These are phyloP conservation scores for Drosophila pandora DNA, from an alignment of 1,140 invertebrate genomes.

Conservation along the genomic window DNA sequence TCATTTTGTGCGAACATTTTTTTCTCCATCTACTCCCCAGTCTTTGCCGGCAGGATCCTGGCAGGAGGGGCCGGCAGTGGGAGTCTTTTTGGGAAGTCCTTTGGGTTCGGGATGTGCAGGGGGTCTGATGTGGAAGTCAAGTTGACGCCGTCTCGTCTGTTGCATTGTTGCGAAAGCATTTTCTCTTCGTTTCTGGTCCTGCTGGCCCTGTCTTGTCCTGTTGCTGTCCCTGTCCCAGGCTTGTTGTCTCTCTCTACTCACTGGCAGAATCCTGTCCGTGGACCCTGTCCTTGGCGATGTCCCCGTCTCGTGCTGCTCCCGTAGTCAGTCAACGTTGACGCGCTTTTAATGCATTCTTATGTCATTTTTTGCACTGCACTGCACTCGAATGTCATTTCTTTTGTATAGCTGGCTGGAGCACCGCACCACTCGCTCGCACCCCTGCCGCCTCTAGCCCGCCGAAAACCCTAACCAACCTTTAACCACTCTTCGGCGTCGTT, in stretches of 20 bases:
- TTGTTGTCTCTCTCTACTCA: conserved; percentile 1
- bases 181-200: conserved; percentile 43
- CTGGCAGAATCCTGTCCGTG: background rate
- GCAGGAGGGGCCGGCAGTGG: background rate
- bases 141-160: conserved; percentile 79
- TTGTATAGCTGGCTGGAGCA: conserved; percentile 37
- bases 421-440: conserved; percentile 20
- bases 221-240: background rate
- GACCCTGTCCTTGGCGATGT: conserved; percentile 18
- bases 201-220: conserved; percentile 14
- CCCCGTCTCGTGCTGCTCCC: background rate
- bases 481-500: conserved; percentile 47
- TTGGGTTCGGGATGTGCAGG: conserved; percentile 28
- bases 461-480: conserved; percentile 36
- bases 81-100: conserved; percentile 21
- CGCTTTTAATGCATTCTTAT: conserved; percentile 81
- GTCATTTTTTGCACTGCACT: conserved; percentile 77
- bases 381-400: conserved; percentile 80
- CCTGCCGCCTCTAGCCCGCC: background rate
- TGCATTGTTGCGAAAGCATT: conserved; percentile 74
- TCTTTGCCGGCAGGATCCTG: conserved; percentile 6
- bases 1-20: conserved; percentile 72
- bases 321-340: conserved; percentile 79
- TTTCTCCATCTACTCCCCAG: conserved; percentile 9
- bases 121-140: conserved; percentile 63